Base-by-base conservation (phyloP, 2,797 vertebrate species). In the Neosilurus mollespiculum region DNA sequence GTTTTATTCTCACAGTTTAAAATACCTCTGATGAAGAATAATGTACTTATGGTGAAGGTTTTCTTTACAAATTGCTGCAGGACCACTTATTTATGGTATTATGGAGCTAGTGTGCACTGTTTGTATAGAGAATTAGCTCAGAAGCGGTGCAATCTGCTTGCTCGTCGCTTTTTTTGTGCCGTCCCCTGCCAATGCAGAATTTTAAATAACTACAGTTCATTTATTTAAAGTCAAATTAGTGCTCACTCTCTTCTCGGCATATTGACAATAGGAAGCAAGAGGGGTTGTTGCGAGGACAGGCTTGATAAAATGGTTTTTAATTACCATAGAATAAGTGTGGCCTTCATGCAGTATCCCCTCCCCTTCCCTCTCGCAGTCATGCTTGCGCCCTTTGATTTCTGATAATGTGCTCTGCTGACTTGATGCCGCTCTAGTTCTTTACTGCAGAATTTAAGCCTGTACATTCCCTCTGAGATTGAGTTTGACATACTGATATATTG, bases 401-500 rank as follows among this genome's bases (percentile, higher is more conserved):
- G 95, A 95, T 97, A 95, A 96, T 96, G 95, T 94, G 93, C 94
- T 92, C 90, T 97, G 97, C 97, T 99, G 98, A 98, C 95, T 93
- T 93, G 92, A 96, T 96, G 95, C 90, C 92, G 95, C 49, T 78
- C 34, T 16, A 70, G 56, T 75, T 86, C 93, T 93, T 93, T 89
- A 89, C 93, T 91, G 85, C 88, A 90, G 82, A 90, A 88, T 91
- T 92, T 93, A 91, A 88, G 87, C 90, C 92, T 91, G 24, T 89
- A 87, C 80, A 77, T 51, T 93, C 94, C 95, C 94, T 96, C 88
- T n/a, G 95, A 96, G 95, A 95, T 90, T 92, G 90, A 91, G 92
- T 88, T 93, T 98, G 97, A 98, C 97, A 98, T 98, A 98, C 94
- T 96, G 93, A 96, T 89, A 91, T 96, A 98, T 99, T 95, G 98